These are phyloP conservation scores for Lepeophtheirus salmonis DNA, from an alignment of 1,140 invertebrate genomes.

Conservation along the genomic window DNA sequence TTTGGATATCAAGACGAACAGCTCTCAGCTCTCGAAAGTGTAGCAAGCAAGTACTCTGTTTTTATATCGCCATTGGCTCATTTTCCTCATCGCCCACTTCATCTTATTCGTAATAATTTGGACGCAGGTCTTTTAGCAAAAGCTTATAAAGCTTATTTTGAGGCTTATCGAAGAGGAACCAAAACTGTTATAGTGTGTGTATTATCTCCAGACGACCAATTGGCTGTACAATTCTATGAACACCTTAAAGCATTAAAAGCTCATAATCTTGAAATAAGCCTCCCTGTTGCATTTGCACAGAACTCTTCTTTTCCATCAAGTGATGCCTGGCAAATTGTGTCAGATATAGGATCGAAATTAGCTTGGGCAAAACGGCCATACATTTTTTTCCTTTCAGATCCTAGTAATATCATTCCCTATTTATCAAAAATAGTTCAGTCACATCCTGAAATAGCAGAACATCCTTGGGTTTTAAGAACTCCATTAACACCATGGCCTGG, in stretches of 20 bases:
- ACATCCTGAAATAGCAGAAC: not conserved
- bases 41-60: not conserved
- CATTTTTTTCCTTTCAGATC: not conserved
- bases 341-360: not conserved
- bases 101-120: not conserved
- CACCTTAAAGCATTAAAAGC: not conserved
- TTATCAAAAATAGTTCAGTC: not conserved
- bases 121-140: not conserved
- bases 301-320: not conserved
- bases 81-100: not conserved
- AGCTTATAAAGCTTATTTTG: not conserved
- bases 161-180: not conserved
- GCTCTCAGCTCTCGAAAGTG: not conserved
- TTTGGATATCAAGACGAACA: not conserved
- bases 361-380: not conserved
- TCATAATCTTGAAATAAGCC: not conserved
- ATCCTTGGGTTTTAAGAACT: not conserved
- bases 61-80: not conserved
- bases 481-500: not conserved
- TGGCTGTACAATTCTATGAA: not conserved
- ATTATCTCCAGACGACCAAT: not conserved
- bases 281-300: not conserved
- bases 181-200: not conserved
- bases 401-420: not conserved
- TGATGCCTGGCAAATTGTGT: not conserved